phyloP scores from a whole-genome alignment of 1,140 invertebrate species.

The Gonioctena quinquepunctata region DNA sequence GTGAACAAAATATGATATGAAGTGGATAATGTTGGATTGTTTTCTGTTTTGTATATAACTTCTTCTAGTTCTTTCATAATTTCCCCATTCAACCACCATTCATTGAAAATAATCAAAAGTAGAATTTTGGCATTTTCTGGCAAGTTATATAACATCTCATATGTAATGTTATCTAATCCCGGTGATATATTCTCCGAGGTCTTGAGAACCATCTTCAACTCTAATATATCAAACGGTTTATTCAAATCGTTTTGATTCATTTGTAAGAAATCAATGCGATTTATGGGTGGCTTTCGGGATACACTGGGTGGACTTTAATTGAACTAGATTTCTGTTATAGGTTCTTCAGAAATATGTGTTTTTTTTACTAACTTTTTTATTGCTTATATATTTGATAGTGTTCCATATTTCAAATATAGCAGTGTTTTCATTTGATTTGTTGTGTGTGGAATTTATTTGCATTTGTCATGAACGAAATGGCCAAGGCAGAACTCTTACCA shows the following conservation, averaged over 20 bases:
- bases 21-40: not conserved
- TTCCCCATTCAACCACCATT: not conserved
- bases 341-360: not conserved
- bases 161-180: not conserved
- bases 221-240: not conserved
- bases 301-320: not conserved
- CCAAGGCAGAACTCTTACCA: too few species aligned
- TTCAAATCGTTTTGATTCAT: not conserved
- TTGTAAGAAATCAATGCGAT: not conserved
- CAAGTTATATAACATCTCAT: not conserved
- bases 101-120: not conserved
- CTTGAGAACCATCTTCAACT: not conserved
- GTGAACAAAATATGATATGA: conserved; percentile 13
- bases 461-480: too few species aligned
- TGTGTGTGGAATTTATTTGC: too few species aligned
- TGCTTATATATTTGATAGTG: not conserved
- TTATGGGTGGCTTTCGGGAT: not conserved
- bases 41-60: not conserved
- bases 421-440: too few species aligned
- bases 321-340: not conserved
- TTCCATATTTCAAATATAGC: not conserved
- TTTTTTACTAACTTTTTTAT: not conserved
- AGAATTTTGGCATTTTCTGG: not conserved
- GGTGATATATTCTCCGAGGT: not conserved
- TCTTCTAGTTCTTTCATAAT: not conserved